Base-by-base conservation (phyloP, 2,113 vertebrate species). In the Nymphicus hollandicus region DNA sequence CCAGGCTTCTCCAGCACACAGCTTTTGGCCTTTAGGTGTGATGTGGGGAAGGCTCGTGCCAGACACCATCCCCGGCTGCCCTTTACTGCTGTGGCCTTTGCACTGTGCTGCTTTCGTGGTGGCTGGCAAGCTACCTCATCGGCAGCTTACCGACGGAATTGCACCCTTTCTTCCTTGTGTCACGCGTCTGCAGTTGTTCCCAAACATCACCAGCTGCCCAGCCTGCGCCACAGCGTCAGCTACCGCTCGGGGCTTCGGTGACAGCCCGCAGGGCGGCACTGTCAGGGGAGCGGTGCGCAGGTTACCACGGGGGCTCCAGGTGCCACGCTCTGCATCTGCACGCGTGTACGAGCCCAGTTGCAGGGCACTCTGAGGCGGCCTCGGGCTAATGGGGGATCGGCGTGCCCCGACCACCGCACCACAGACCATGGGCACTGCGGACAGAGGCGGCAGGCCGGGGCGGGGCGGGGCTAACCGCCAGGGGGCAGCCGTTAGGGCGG, bases 81-180 rank as follows among this genome's bases (percentile, higher is more conserved):
- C 3, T 3, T n/a, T 4, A 35, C n/a, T 10, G 3, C 56, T 3
- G 31, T 0, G 27, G 41, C 43, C 77, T 63, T 44, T 9, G 1
- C 9, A 1, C 46, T 5, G 31, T 0, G 6, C 20, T 7, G 81
- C 73, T 13, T 22, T 13, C 7, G 11, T 4, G 9, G 18, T 1
- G 6, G 52, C 33, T 1, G 13, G 16, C 70, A n/a, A 0, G 1
- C 13, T 2, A 6, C 16, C 71, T 55, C 3, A 1, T 2, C 15
- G 10, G n/a, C 60, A 31, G n/a, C 29, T 23, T 7, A 23, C 16
- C 0, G 2, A 10, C 0, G 2, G 9, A n/a, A 58, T 2, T 2
- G 23, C 2, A 13, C 15, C 69, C 41, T 10, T 27, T 31, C 76
- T 28, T 17, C 41, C 47, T 49, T 55, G 23, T 2, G 1, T 31